Base-by-base conservation (phyloP, 2,888 invertebrate species). In the Mantis religiosa region DNA sequence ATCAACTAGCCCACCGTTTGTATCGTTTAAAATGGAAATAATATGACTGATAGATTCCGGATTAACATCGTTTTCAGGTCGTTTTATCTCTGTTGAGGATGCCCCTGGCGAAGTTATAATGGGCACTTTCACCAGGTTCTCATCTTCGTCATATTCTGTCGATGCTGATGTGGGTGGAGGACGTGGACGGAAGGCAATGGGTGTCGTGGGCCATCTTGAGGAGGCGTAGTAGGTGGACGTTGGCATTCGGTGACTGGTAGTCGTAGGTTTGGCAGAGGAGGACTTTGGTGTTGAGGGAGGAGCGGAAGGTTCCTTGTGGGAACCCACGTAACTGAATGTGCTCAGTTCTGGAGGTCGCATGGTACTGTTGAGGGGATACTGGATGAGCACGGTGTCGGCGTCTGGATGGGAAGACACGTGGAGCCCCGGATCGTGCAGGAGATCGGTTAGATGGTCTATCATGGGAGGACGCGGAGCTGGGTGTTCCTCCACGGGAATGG, bases 361-460 rank as follows among this genome's bases (percentile, higher is more conserved):
- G 54, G 54, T 71, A 6, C 54, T 71, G 54, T 71, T 71, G 20
- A 71, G 54, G 20, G 54, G 54, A 9, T 92, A 92, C 90, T 95
- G 94, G 3, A 96, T 92, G 0, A 96, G 92, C 88, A 96, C 94
- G 0, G 96, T 95, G 89, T 96, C 96, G 20, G 96, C 95, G 0
- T 94, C 91, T 8, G 92, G 91, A 54, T 90, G 89, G 12, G 83
- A 83, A 83, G 85, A 87, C 84, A 85, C 86, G 47, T 88, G 89
- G 15, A 87, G 85, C 14, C 54, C 34, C 2, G 89, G 89, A 41
- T 87, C 54, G 47, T 89, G 84, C 27, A 88, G 83, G 28, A 86
- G 28, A 3, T 85, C 84, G 88, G 54, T 84, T 34, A 88, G 9
- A 14, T 28, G 28, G 25, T n/a, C n/a, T 41, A 82, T 27, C 15